Evolutionary conservation across 2,888 invertebrate species (phyloP).

Genomic region (Sinotaia quadrata): DNA sequence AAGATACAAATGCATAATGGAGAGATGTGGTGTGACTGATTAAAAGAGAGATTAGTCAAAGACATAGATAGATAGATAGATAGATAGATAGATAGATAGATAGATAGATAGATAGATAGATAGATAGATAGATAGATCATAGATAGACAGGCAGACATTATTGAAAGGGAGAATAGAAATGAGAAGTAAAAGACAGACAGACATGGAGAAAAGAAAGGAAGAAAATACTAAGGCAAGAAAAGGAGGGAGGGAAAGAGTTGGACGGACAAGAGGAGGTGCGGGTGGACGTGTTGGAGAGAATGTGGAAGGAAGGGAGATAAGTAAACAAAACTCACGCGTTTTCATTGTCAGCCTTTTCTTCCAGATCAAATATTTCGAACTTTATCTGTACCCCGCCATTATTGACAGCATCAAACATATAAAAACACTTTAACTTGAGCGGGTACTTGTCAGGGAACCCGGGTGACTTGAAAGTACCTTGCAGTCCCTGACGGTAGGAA

Average conservation of each 20-base stretch:
- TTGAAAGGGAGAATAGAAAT: not conserved
- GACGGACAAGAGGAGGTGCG: not conserved
- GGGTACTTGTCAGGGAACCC: conserved; percentile 63
- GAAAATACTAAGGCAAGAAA: not conserved
- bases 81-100: not conserved
- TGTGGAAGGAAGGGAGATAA: not conserved
- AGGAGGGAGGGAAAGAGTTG: conserved; percentile 1
- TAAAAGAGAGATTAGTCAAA: not conserved
- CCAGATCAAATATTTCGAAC: conserved; percentile 61
- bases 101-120: not conserved
- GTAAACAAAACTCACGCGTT: conserved; percentile 29
- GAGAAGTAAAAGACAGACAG: not conserved
- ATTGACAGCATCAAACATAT: conserved; percentile 60
- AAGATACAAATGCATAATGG: too few species aligned
- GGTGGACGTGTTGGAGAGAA: not conserved
- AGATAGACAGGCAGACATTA: not conserved
- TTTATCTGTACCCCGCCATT: conserved; percentile 63
- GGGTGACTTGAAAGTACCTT: conserved; percentile 62
- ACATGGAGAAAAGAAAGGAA: not conserved
- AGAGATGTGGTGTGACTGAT: too few species aligned
- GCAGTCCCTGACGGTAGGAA: conserved; percentile 28
- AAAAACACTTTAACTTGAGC: conserved; percentile 55
- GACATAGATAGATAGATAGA: conserved; percentile 1
- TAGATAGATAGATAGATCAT: not conserved
- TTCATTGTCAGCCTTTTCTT: conserved; percentile 50